These are phyloP conservation scores for Cirrhinus mrigala DNA, from an alignment of 2,797 vertebrate genomes.

Conservation along the genomic window DNA sequence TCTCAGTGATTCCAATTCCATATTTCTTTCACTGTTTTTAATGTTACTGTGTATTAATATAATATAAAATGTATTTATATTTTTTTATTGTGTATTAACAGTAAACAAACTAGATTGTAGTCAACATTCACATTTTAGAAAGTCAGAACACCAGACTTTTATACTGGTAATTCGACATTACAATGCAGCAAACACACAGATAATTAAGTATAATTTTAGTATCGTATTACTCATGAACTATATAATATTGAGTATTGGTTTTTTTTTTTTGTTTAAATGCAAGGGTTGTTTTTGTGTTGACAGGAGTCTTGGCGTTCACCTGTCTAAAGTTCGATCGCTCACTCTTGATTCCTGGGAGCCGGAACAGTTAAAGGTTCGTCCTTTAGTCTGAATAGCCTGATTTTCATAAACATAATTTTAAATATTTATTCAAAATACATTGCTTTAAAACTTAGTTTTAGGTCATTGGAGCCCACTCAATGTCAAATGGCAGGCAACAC, in stretches of 20 bases:
- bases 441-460: background rate
- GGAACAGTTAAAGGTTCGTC: slow-evolving; percentile 79
- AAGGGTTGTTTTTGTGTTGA: background rate
- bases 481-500: background rate
- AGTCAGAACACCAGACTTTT: no score
- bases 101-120: background rate
- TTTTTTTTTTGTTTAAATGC: background rate
- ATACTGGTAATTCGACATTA: no score
- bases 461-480: background rate
- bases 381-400: background rate
- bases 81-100: background rate
- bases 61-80: background rate
- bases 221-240: background rate
- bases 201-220: background rate
- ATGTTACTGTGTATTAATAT: background rate
- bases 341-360: slow-evolving; percentile 84
- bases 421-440: background rate
- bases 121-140: no score
- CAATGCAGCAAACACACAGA: background rate
- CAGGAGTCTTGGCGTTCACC: slow-evolving; percentile 82
- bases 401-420: background rate
- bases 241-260: background rate
- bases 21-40: background rate
- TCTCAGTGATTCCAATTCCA: background rate
- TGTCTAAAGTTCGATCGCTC: slow-evolving; percentile 81